Evolutionary conservation across 2,888 invertebrate genomes (phyloP).

Genomic region (Agriopis aurantiaria): DNA sequence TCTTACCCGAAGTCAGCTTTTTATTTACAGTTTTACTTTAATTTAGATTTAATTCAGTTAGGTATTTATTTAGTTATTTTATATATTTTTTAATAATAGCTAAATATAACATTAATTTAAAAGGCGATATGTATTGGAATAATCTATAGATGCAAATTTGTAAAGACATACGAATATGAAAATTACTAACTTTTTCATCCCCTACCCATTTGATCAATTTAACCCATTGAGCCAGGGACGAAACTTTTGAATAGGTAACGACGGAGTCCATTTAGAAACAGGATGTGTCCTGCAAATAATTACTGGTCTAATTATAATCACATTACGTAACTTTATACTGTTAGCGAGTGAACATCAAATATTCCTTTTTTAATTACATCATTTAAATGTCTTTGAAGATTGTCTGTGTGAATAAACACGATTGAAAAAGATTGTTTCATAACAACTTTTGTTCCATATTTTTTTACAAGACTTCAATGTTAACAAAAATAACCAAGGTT

Average conservation of each 20-base stretch:
- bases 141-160: background rate
- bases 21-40: too few relatives aligned
- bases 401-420: too few relatives aligned
- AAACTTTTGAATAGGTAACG: constrained; percentile 18
- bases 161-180: background rate
- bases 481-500: too few relatives aligned
- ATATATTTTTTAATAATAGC: too few relatives aligned
- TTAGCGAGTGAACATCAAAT: background rate
- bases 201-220: background rate
- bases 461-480: too few relatives aligned
- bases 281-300: constrained; percentile 36
- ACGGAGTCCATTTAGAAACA: constrained; percentile 9
- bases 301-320: constrained; percentile 35
- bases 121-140: background rate
- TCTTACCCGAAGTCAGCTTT: too few relatives aligned
- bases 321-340: constrained; percentile 29
- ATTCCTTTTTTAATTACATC: constrained; percentile 18
- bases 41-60: too few relatives aligned
- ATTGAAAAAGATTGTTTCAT: too few relatives aligned
- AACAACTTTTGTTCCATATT: too few relatives aligned
- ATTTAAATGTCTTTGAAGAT: too few relatives aligned
- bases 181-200: constrained; percentile 1
- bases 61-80: too few relatives aligned
- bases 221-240: background rate
- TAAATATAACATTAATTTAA: too few relatives aligned